Evolutionary conservation across 2,888 invertebrate species (phyloP).

Genomic region (Luperina nickerlii): DNA sequence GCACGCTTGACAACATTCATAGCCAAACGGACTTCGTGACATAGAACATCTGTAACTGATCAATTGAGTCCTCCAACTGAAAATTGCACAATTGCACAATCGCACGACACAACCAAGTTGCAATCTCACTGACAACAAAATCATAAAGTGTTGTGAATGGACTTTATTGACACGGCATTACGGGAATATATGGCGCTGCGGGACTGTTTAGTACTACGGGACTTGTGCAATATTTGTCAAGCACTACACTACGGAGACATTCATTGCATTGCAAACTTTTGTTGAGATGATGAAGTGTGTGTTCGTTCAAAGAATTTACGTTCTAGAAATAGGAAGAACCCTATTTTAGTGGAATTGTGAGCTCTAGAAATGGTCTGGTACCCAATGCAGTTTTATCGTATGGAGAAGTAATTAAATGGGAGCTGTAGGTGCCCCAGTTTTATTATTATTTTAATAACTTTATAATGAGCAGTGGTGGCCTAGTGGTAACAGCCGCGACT

Average conservation of each 20-base stretch:
- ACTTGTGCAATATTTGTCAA: slow-evolving; percentile 48
- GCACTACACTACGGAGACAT: slow-evolving; percentile 38
- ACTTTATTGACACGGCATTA: slow-evolving; percentile 24
- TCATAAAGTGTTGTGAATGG: slow-evolving; percentile 20
- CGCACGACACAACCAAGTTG: neutral
- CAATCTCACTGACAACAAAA: slow-evolving; percentile 15
- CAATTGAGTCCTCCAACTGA: neutral
- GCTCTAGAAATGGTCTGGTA: neutral
- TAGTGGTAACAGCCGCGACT: too few species aligned
- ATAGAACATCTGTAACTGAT: neutral
- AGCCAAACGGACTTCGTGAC: too few species aligned
- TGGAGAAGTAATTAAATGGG: too few species aligned
- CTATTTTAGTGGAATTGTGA: neutral
- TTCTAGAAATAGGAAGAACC: neutral
- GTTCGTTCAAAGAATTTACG: slow-evolving; percentile 23
- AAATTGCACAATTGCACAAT: slow-evolving; percentile 7
- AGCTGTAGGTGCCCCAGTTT: neutral
- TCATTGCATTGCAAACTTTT: slow-evolving; percentile 53
- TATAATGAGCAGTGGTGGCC: neutral
- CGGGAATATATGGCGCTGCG: neutral
- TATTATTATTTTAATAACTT: neutral
- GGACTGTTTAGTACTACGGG: neutral
- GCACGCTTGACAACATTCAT: too few species aligned
- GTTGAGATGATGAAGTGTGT: slow-evolving; percentile 46
- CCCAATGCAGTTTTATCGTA: neutral